Conservation (phyloP, 2,797 vertebrate genomes). For the Pelochelys cantorii region DNA sequence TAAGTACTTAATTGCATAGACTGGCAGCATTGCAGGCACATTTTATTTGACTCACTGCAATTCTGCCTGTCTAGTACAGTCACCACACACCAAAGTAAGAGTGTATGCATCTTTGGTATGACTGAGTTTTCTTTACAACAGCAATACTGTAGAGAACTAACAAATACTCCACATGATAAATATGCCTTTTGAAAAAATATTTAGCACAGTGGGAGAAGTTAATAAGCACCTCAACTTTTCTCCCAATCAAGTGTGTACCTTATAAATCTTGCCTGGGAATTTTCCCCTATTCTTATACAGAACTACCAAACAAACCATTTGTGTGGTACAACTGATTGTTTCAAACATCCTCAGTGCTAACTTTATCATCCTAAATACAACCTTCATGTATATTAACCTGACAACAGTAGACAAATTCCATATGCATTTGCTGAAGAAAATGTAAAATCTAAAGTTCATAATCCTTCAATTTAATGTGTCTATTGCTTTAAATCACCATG, state of each 20-base stretch:
- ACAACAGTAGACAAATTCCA: not conserved
- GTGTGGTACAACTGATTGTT: not conserved
- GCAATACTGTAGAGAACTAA: not conserved
- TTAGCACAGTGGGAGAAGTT: not conserved
- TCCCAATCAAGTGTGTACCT: not conserved
- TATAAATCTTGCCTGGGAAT: not conserved
- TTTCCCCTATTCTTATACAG: not conserved
- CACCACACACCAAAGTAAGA: not conserved
- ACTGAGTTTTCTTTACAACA: not conserved
- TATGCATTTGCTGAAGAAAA: not conserved
- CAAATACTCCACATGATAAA: not conserved
- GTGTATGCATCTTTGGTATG: not conserved
- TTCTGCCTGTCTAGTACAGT: conserved; percentile 3
- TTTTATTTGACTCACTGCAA: not conserved
- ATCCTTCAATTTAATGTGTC: not conserved
- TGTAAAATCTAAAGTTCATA: not conserved
- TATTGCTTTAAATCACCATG: not conserved
- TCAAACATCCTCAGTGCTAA: not conserved
- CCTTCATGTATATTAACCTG: too few species aligned
- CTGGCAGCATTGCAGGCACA: conserved; percentile 4
- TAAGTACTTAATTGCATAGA: conserved; percentile 59
- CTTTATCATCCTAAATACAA: not conserved
- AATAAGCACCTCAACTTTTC: not conserved
- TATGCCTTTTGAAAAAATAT: not conserved
- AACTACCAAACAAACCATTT: not conserved